Evolutionary conservation across 2,113 vertebrate genomes (phyloP).

Genomic region (Hemiscyllium ocellatum): DNA sequence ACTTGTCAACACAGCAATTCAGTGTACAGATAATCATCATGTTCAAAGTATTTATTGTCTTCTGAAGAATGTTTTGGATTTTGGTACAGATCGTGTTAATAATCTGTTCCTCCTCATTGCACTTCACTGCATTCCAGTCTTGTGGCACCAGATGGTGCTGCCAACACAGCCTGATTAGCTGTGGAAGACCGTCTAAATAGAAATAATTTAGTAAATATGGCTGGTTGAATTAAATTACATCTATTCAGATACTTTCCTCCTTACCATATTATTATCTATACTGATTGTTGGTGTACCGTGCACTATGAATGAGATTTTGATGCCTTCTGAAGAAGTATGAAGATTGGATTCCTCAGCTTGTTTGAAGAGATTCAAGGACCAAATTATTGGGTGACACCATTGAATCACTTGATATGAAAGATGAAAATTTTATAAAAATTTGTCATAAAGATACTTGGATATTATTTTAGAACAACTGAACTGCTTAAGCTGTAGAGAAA

Average conservation of each 20-base stretch:
- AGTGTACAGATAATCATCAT: not conserved
- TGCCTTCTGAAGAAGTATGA: not conserved
- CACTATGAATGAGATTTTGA: not conserved
- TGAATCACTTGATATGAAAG: not conserved
- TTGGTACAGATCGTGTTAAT: not conserved
- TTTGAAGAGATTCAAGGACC: not conserved
- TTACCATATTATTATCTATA: not conserved
- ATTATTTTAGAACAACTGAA: not conserved
- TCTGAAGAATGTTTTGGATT: not conserved
- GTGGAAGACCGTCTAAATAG: not conserved
- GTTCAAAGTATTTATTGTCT: not conserved
- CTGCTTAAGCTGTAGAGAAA: not conserved
- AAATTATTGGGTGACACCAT: not conserved
- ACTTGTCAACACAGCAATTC: not conserved
- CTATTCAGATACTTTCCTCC: not conserved
- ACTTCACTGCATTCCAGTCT: not conserved
- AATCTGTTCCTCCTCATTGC: not conserved
- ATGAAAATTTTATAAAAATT: not conserved
- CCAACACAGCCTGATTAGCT: not conserved
- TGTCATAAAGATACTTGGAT: not conserved
- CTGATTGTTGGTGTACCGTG: not conserved
- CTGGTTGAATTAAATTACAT: not conserved
- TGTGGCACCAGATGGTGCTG: constrained; percentile 9
- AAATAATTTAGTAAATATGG: constrained; percentile 1
- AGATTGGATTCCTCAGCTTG: not conserved